Percentiles rank a stretch among this genome's conserved stretches.
Conservation (phyloP, 2,797 vertebrate species). For the Hybognathus amarus region DNA sequence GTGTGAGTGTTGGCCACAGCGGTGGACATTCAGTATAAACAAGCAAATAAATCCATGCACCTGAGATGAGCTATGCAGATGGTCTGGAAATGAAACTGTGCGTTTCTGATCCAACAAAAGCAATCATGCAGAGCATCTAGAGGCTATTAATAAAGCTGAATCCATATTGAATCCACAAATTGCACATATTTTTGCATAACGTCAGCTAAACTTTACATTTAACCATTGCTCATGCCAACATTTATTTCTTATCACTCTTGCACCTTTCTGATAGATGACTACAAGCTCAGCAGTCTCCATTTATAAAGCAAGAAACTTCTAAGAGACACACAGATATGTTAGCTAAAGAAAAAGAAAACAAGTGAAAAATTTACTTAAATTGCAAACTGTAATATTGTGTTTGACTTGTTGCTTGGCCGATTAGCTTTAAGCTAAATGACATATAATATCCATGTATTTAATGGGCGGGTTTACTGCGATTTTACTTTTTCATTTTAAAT, state of each 20-base stretch:
- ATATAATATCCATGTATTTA: neutral
- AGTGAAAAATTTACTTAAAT: neutral
- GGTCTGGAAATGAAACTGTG: conserved; percentile 37
- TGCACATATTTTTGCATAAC: conserved; percentile 4
- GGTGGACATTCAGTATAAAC: conserved; percentile 26
- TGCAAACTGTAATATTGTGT: neutral
- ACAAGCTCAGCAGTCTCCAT: neutral
- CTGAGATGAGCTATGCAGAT: conserved; percentile 35
- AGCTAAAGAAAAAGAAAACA: no score
- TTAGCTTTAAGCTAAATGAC: neutral
- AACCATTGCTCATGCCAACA: conserved; percentile 6
- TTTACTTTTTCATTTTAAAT: no score
- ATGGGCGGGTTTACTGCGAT: no score
- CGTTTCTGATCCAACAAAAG: conserved; percentile 30
- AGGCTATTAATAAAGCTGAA: conserved; percentile 23
- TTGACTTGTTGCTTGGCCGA: neutral
- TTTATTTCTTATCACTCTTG: conserved; percentile 36
- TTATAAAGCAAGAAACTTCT: neutral
- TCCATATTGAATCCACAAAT: conserved; percentile 49
- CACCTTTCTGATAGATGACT: neutral
- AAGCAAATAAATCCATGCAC: conserved; percentile 49
- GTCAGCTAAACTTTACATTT: neutral
- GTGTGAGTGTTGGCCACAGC: conserved; percentile 7
- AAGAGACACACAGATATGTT: neutral
- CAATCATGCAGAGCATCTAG: neutral